Evolutionary conservation across 2,113 vertebrate species (phyloP).

Genomic region (Tachycineta bicolor): DNA sequence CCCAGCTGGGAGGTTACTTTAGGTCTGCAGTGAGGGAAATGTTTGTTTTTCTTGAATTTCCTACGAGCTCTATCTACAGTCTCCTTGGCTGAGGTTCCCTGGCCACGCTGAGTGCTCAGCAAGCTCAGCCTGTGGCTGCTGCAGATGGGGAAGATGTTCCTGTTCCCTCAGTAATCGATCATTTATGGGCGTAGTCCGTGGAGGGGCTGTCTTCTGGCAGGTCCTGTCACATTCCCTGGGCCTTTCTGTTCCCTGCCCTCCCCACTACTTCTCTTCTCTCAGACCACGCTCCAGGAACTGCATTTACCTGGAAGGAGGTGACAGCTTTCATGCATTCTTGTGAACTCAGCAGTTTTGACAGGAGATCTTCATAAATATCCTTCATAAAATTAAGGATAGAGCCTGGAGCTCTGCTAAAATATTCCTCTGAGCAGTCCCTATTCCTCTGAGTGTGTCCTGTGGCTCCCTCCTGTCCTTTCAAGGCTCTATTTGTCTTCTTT

Average conservation of each 20-base stretch:
- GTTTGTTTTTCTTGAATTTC: neutral
- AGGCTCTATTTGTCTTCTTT: neutral
- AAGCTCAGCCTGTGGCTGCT: neutral
- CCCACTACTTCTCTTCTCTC: neutral
- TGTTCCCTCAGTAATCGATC: neutral
- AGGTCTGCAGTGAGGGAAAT: neutral
- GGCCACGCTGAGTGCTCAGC: fast-evolving
- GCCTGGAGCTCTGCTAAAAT: neutral
- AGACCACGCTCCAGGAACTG: neutral
- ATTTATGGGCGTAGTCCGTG: neutral
- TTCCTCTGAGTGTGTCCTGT: neutral
- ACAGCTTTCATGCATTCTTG: neutral
- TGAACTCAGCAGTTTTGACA: neutral
- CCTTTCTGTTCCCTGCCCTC: neutral
- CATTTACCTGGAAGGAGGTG: neutral
- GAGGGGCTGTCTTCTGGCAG: neutral
- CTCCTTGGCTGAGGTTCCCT: neutral
- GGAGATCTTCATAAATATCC: neutral
- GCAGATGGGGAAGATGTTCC: neutral
- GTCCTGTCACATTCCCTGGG: neutral
- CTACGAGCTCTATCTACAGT: neutral
- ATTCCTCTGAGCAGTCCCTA: neutral
- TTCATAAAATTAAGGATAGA: neutral
- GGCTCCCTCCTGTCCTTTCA: neutral
- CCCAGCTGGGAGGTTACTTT: neutral